Conservation (phyloP, 2,113 vertebrate genomes). For the Syngnathus scovelli region DNA sequence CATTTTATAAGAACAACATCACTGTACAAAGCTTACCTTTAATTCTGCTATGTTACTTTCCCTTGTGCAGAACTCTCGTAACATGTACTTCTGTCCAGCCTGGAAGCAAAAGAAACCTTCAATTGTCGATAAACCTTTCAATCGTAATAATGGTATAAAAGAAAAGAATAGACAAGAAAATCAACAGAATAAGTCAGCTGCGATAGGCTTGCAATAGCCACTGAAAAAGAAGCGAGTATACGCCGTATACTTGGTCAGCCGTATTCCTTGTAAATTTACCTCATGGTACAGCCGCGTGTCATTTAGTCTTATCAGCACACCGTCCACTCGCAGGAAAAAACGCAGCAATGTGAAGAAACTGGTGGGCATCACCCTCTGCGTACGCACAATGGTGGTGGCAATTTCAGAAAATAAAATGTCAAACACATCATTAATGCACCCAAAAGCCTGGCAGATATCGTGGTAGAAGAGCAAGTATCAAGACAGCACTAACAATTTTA, state of each 20-base stretch:
- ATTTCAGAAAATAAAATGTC: neutral
- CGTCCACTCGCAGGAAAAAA: constrained; percentile 93
- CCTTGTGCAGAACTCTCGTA: constrained; percentile 89
- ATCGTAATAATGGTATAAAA: neutral
- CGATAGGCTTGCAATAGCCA: too few species aligned
- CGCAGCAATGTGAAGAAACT: constrained; percentile 90
- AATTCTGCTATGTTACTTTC: constrained; percentile 87
- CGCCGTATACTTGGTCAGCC: neutral
- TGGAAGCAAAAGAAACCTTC: constrained; percentile 47
- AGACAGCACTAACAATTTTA: constrained; percentile 82
- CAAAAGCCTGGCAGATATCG: too few species aligned
- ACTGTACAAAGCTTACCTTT: constrained; percentile 70
- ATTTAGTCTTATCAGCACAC: constrained; percentile 90
- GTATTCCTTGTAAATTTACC: constrained; percentile 53
- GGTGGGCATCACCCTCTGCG: constrained; percentile 96
- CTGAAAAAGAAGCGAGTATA: neutral
- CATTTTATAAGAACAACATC: neutral
- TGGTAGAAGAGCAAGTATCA: neutral
- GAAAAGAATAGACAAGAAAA: neutral
- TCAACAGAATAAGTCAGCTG: too few species aligned
- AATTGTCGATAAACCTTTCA: neutral
- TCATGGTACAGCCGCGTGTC: constrained; percentile 92
- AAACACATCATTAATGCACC: neutral
- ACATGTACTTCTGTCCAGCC: constrained; percentile 84
- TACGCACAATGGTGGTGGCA: neutral